These are phyloP conservation scores for Champsocephalus gunnari DNA, from an alignment of 2,797 vertebrate species.

Conservation along the genomic window DNA sequence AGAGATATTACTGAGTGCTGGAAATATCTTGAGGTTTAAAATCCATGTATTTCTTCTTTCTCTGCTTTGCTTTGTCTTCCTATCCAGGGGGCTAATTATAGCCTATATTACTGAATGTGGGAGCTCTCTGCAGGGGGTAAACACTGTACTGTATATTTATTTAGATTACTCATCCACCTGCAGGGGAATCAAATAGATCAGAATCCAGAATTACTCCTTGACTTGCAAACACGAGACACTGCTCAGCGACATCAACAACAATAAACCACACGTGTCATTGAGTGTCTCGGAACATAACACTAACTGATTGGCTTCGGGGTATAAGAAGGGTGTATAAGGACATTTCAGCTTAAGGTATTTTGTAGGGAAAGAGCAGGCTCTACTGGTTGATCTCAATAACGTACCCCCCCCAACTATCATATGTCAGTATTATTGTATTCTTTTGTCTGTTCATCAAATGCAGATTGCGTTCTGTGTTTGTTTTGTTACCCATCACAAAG, in stretches of 20 bases:
- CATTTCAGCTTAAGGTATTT: not conserved
- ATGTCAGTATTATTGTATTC: not conserved
- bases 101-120: constrained; percentile 41
- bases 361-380: constrained; percentile 42
- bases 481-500: not conserved
- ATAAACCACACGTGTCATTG: constrained; percentile 30
- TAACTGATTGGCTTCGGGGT: not conserved
- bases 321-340: not conserved
- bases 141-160: constrained; percentile 8
- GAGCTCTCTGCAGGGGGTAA: constrained; percentile 13
- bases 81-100: constrained; percentile 62
- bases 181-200: constrained; percentile 24
- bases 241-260: constrained; percentile 16
- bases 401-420: not conserved
- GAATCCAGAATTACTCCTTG: constrained; percentile 30
- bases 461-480: not conserved
- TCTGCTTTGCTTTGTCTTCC: constrained; percentile 10
- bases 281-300: constrained; percentile 2
- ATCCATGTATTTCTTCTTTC: constrained; percentile 1
- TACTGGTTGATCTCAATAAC: constrained; percentile 26
- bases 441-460: not conserved
- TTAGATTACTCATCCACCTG: constrained; percentile 49
- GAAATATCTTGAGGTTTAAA: constrained; percentile 37
- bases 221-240: constrained; percentile 13
- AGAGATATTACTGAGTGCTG: not conserved